Evolutionary conservation across 2,888 invertebrate genomes (phyloP).

Genomic region (Oconnorella tubifera): DNA sequence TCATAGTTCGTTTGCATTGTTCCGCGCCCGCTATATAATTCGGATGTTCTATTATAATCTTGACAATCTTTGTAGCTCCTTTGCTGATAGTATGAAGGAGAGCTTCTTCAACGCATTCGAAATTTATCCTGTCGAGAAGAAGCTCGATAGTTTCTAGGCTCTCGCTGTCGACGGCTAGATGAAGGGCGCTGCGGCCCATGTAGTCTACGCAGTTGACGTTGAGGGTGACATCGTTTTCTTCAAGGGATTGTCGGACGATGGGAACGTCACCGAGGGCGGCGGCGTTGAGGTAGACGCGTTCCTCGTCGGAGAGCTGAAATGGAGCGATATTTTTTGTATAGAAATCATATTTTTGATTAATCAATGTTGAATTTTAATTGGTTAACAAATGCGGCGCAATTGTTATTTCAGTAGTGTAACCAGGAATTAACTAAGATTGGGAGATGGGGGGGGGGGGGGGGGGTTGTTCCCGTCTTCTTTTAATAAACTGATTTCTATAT

Average conservation of each 20-base stretch:
- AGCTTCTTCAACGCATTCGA: constrained; percentile 65
- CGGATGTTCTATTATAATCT: constrained; percentile 60
- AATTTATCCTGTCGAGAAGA: constrained; percentile 63
- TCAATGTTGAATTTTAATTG: no score
- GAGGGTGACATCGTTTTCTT: constrained; percentile 44
- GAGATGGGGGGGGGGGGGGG: no score
- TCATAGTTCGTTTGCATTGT: constrained; percentile 43
- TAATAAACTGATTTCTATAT: no score
- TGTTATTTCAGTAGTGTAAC: no score
- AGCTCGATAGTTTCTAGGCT: constrained; percentile 66
- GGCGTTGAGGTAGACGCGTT: constrained; percentile 55
- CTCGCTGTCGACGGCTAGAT: constrained; percentile 67
- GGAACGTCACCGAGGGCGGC: constrained; percentile 54
- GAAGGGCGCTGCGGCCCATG: constrained; percentile 68
- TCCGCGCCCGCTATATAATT: constrained; percentile 57
- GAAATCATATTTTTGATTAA: no score
- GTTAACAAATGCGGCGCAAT: no score
- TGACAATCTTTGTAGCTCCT: constrained; percentile 64
- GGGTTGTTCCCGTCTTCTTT: no score
- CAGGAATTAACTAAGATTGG: no score
- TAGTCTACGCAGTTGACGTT: constrained; percentile 57
- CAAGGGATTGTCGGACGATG: constrained; percentile 52
- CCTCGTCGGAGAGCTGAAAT: constrained; percentile 57
- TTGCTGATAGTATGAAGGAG: constrained; percentile 67
- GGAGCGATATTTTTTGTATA: no score